Percentiles rank a stretch among this genome's conserved stretches.
Evolutionary conservation across 2,113 vertebrate genomes (phyloP).

Genomic region (Struthidea cinerea): DNA sequence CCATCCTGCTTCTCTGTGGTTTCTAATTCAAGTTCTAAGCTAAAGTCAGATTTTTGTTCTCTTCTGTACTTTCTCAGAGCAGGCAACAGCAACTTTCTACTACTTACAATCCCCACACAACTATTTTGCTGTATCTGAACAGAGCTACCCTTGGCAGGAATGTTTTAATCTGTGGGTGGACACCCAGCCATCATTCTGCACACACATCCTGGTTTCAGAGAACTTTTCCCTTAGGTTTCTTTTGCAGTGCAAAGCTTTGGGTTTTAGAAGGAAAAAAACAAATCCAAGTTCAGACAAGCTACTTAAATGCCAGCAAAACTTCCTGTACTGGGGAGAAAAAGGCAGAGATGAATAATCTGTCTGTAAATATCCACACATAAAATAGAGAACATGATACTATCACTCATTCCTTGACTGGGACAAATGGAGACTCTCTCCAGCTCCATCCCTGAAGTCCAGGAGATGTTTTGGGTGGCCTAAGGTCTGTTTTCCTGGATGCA

Average conservation of each 20-base stretch:
- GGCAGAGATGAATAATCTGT: background rate
- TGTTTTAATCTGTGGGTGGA: background rate
- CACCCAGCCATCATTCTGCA: background rate
- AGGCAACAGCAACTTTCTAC: background rate
- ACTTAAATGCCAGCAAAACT: background rate
- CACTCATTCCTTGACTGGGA: background rate
- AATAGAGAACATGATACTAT: background rate
- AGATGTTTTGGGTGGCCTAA: background rate
- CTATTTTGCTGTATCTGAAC: background rate
- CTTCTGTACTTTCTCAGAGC: background rate
- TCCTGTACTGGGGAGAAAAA: background rate
- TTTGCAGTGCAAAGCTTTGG: background rate
- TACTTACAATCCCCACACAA: background rate
- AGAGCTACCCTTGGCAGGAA: background rate
- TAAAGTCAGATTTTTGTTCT: background rate
- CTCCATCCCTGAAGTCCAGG: background rate
- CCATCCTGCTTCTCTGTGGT: background rate
- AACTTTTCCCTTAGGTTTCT: background rate
- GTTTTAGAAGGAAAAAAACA: background rate
- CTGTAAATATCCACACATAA: background rate
- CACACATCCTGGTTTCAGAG: background rate
- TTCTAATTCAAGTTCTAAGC: background rate
- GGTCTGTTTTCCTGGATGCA: background rate
- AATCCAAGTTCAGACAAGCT: background rate
- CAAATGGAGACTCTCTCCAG: background rate